These are phyloP conservation scores for Etheostoma cragini DNA, from an alignment of 2,113 vertebrate species.

Conservation along the genomic window DNA sequence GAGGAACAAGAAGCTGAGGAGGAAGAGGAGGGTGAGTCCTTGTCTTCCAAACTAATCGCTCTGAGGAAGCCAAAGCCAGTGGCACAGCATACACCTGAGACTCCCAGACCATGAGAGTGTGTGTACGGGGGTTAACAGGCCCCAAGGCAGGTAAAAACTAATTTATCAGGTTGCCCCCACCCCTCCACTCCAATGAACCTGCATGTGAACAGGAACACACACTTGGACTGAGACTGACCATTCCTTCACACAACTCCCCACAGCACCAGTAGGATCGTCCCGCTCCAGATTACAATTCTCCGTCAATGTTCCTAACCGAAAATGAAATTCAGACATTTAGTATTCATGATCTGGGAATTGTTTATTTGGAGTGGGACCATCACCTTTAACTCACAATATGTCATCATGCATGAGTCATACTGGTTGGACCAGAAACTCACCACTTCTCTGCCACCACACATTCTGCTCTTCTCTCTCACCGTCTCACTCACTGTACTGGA, in stretches of 20 bases:
- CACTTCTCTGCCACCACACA: slow-evolving; percentile 33
- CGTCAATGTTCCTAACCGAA: neutral
- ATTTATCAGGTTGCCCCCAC: slow-evolving; percentile 62
- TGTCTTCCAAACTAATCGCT: slow-evolving; percentile 85
- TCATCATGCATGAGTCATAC: slow-evolving; percentile 75
- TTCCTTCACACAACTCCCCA: slow-evolving; percentile 26
- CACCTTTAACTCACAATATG: slow-evolving; percentile 50
- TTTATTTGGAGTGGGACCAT: slow-evolving; percentile 58
- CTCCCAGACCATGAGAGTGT: slow-evolving; percentile 80
- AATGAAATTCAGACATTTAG: neutral
- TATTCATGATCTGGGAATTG: slow-evolving; percentile 31
- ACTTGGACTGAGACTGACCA: slow-evolving; percentile 50
- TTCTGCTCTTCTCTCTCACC: slow-evolving; percentile 38
- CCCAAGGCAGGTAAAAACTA: slow-evolving; percentile 83
- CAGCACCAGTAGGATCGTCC: slow-evolving; percentile 40
- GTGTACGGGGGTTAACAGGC: slow-evolving; percentile 75
- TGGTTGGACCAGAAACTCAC: slow-evolving; percentile 41
- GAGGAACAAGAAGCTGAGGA: slow-evolving; percentile 75
- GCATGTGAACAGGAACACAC: slow-evolving; percentile 68
- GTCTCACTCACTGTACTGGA: slow-evolving; percentile 41
- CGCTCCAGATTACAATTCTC: slow-evolving; percentile 46
- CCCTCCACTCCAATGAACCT: slow-evolving; percentile 60
- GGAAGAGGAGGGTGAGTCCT: slow-evolving; percentile 94
- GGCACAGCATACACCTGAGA: slow-evolving; percentile 77
- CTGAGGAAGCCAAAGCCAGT: slow-evolving; percentile 82